A percentile compares a stretch with the other conserved stretches of the same genome.
Conservation (phyloP, 2,888 invertebrate species). For the Bellardia pandia region DNA sequence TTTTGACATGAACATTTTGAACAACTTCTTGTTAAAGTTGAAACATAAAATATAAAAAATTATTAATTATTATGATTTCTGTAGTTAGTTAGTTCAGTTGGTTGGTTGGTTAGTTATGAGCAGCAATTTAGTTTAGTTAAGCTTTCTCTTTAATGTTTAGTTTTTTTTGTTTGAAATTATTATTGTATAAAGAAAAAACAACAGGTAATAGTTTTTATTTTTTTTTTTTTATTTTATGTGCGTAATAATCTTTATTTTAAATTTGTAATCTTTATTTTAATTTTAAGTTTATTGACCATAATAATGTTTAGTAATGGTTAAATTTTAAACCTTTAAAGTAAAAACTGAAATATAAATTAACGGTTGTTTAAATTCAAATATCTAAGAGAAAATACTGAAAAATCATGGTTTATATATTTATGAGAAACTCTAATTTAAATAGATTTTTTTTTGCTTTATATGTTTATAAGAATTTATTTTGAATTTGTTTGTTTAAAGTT, state of each 20-base stretch:
- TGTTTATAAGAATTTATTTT: slow-evolving; percentile 14
- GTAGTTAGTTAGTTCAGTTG: not conserved
- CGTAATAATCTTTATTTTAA: not conserved
- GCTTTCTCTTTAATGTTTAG: slow-evolving; percentile 57
- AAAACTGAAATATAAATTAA: not conserved
- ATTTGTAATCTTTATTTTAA: slow-evolving; percentile 8
- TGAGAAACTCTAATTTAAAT: slow-evolving; percentile 41
- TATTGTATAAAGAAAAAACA: slow-evolving; percentile 6
- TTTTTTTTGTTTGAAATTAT: slow-evolving; percentile 22
- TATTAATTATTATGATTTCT: slow-evolving; percentile 44
- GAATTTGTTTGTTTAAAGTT: not conserved
- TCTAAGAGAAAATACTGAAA: slow-evolving; percentile 24
- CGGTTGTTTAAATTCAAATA: too few relatives aligned
- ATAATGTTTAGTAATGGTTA: slow-evolving; percentile 30
- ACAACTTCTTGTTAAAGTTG: slow-evolving; percentile 17
- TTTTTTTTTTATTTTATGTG: not conserved
- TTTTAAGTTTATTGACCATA: slow-evolving; percentile 44
- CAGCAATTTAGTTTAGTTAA: slow-evolving; percentile 24
- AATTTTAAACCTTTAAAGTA: not conserved
- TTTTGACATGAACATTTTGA: slow-evolving; percentile 8
- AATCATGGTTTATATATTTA: slow-evolving; percentile 52
- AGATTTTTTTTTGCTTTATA: slow-evolving; percentile 4
- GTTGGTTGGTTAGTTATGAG: slow-evolving; percentile 27
- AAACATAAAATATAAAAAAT: not conserved
- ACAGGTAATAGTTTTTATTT: slow-evolving; percentile 20